Evolutionary conservation across 2,113 vertebrate genomes (phyloP).

Genomic region (Laticauda laticaudata): DNA sequence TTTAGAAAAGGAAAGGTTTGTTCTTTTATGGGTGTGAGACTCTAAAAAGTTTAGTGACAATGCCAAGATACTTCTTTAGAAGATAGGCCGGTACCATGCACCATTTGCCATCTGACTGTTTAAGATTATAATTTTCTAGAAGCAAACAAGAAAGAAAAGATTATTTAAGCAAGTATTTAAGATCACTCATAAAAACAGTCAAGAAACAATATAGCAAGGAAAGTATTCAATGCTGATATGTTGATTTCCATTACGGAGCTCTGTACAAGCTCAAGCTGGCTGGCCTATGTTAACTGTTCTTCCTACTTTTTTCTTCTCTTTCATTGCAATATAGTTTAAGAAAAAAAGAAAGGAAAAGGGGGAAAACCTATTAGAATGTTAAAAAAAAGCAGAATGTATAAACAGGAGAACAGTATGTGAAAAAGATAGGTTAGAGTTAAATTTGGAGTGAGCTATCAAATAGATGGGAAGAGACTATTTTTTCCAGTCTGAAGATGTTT

Average conservation of each 20-base stretch:
- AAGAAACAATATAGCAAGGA: slow-evolving; percentile 10
- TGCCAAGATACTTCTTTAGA: accelerated
- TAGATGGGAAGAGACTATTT: not conserved
- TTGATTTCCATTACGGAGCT: not conserved
- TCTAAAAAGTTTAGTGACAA: not conserved
- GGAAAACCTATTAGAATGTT: not conserved
- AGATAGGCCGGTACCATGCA: not conserved
- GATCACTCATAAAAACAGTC: slow-evolving; percentile 11
- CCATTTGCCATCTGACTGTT: slow-evolving; percentile 4
- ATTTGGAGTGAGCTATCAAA: not conserved
- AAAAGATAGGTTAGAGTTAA: not conserved
- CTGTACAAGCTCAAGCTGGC: not conserved
- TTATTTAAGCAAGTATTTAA: slow-evolving; percentile 14
- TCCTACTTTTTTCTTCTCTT: not conserved
- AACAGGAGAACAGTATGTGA: not conserved
- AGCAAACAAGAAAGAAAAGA: slow-evolving; percentile 13
- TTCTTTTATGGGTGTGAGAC: not conserved
- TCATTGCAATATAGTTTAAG: not conserved
- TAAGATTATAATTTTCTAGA: not conserved
- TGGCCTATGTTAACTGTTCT: not conserved
- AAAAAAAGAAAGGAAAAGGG: not conserved
- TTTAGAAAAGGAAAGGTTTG: slow-evolving; percentile 43
- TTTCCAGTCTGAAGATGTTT: not conserved
- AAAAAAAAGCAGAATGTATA: not conserved
- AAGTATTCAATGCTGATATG: not conserved